Conservation (phyloP, 2,113 vertebrate species). For the Rhynchopsitta pachyrhyncha region DNA sequence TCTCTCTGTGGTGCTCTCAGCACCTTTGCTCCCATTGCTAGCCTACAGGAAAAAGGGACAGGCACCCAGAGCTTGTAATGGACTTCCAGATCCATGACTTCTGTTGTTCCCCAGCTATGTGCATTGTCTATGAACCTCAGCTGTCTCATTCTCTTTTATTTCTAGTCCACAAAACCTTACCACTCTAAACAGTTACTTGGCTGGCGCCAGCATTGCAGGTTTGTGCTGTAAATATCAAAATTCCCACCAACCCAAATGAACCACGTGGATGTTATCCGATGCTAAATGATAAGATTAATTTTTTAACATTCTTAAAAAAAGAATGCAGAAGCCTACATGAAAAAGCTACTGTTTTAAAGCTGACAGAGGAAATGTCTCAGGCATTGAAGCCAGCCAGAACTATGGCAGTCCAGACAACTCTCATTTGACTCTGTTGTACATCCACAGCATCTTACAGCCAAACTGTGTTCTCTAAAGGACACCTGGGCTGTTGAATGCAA, state of each 20-base stretch:
- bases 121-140: background rate
- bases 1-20: background rate
- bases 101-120: background rate
- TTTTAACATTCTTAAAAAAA: background rate
- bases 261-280: background rate
- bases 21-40: background rate
- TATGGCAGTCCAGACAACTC: background rate
- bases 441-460: background rate
- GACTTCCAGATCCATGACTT: background rate
- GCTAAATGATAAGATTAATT: background rate
- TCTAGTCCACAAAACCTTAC: background rate
- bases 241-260: background rate
- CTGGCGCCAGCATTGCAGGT: background rate
- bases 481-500: background rate
- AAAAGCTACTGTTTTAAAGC: background rate
- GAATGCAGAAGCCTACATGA: background rate
- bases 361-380: background rate
- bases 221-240: background rate
- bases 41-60: background rate
- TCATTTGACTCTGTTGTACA: background rate
- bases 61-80: background rate
- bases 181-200: background rate
- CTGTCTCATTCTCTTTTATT: background rate
- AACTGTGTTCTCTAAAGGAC: background rate
- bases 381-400: background rate